phyloP scores from a whole-genome alignment of 2,888 invertebrate species.

The Magallana nippona region DNA sequence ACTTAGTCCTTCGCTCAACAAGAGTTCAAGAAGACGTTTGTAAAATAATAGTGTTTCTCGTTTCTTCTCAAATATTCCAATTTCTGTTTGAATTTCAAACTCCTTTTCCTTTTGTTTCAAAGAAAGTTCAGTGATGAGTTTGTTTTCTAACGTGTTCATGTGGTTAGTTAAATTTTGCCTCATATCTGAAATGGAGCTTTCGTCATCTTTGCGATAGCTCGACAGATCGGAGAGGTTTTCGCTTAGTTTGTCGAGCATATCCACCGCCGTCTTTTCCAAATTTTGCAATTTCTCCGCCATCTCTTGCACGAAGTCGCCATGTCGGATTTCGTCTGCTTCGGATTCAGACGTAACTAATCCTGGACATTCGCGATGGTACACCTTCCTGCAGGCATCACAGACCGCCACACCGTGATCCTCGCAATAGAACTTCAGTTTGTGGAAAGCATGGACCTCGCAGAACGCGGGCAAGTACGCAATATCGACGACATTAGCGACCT shows the following conservation, averaged over 20 bases:
- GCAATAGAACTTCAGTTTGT: conserved; percentile 20
- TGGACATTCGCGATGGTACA: background rate
- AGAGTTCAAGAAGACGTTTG: background rate
- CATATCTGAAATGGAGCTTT: background rate
- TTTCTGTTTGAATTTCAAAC: conserved; percentile 35
- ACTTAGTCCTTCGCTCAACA: conserved; percentile 7
- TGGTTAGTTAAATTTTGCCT: background rate
- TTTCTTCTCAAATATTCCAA: conserved; percentile 20
- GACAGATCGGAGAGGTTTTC: conserved; percentile 13
- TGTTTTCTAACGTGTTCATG: conserved; percentile 23
- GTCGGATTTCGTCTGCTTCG: conserved; percentile 21
- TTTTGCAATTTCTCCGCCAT: conserved; percentile 5
- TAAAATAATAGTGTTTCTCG: conserved; percentile 29
- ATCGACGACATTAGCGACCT: conserved; percentile 2
- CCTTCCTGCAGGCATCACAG: conserved; percentile 23
- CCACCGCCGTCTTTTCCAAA: background rate
- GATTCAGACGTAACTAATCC: background rate
- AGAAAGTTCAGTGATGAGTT: background rate
- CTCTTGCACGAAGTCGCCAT: background rate
- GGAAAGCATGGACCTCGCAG: conserved; percentile 2
- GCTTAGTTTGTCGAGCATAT: conserved; percentile 2
- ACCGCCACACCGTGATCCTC: background rate
- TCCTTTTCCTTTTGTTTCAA: conserved; percentile 29
- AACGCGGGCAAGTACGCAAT: conserved; percentile 9
- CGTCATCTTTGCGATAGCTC: background rate